Evolutionary conservation across 2,797 vertebrate species (phyloP).

Genomic region (Lagocephalus sceleratus): DNA sequence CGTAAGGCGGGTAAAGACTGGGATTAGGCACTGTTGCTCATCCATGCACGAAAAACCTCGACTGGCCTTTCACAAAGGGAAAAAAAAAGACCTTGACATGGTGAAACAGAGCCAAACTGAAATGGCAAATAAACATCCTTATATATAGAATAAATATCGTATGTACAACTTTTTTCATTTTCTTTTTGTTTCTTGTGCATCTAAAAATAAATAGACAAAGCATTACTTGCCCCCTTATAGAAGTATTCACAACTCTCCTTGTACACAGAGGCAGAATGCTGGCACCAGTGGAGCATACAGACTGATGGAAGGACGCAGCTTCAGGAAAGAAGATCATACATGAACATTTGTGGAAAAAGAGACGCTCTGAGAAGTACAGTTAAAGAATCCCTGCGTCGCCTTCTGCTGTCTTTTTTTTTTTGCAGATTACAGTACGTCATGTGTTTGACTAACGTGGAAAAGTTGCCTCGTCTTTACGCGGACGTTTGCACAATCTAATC

Average conservation of each 20-base stretch:
- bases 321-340: slow-evolving; percentile 22
- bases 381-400: slow-evolving; percentile 36
- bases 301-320: slow-evolving; percentile 34
- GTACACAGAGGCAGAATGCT: slow-evolving; percentile 59
- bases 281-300: slow-evolving; percentile 50
- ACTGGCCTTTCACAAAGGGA: slow-evolving; percentile 63
- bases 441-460: slow-evolving; percentile 33
- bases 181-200: slow-evolving; percentile 66
- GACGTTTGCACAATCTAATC: slow-evolving; percentile 12
- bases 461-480: slow-evolving; percentile 28
- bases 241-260: slow-evolving; percentile 79
- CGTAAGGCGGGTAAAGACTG: slow-evolving; percentile 41
- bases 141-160: slow-evolving; percentile 87
- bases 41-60: slow-evolving; percentile 47
- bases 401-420: slow-evolving; percentile 48
- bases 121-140: slow-evolving; percentile 78
- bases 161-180: slow-evolving; percentile 73
- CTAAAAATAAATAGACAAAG: slow-evolving; percentile 84
- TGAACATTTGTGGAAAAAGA: slow-evolving; percentile 7
- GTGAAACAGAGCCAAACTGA: slow-evolving; percentile 62
- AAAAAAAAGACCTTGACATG: slow-evolving; percentile 34
- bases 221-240: slow-evolving; percentile 71
- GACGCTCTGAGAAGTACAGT: slow-evolving; percentile 19
- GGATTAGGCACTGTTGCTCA: slow-evolving; percentile 68
- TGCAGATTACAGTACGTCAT: slow-evolving; percentile 61